phyloP scores from a whole-genome alignment of 2,113 vertebrate genomes.

The Paramormyrops kingsleyae region DNA sequence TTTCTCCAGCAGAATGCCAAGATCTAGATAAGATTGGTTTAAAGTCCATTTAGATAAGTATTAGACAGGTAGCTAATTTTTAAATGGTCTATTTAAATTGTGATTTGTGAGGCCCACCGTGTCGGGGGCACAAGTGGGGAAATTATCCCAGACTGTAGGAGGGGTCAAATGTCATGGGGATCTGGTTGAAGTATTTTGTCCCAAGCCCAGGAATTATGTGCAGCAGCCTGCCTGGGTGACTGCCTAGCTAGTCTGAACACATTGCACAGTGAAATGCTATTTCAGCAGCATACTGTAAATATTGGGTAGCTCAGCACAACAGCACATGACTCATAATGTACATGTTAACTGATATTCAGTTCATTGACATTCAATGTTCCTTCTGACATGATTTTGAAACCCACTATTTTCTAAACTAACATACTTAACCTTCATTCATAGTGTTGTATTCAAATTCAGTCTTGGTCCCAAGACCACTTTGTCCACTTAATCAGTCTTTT shows the following conservation, averaged over 20 bases:
- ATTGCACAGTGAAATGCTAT: neutral
- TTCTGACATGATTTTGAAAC: neutral
- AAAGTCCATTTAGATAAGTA: neutral
- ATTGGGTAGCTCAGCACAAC: neutral
- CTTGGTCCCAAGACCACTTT: neutral
- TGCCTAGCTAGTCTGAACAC: neutral
- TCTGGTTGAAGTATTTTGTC: neutral
- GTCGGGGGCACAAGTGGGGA: neutral
- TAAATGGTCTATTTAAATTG: neutral
- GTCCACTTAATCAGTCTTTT: neutral
- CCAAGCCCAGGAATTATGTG: neutral
- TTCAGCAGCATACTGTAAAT: neutral
- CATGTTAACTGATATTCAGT: neutral
- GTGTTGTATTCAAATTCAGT: neutral
- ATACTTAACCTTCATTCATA: neutral
- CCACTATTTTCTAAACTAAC: neutral
- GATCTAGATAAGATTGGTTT: conserved; percentile 10
- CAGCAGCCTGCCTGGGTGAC: neutral
- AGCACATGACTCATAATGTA: neutral
- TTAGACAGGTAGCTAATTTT: neutral
- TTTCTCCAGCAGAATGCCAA: neutral
- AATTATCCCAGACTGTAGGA: neutral
- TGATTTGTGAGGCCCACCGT: neutral
- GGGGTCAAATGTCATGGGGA: neutral
- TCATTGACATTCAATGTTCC: neutral